Percentiles rank a stretch among this genome's conserved stretches.
These are phyloP conservation scores for Helogale parvula DNA, from an alignment of 2,113 vertebrate species.

Conservation along the genomic window DNA sequence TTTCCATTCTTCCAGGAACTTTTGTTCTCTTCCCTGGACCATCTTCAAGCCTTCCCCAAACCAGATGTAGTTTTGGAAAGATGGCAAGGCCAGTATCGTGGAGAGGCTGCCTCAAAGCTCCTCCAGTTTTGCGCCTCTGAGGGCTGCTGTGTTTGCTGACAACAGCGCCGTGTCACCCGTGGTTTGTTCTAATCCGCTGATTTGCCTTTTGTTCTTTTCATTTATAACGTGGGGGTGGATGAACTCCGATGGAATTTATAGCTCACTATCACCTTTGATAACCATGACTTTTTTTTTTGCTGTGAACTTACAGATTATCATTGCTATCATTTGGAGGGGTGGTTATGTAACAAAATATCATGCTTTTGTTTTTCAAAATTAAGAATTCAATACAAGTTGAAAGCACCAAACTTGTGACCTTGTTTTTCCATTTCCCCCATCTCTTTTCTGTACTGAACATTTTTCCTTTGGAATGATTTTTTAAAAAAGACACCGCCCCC, in stretches of 20 bases:
- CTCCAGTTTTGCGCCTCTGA: no score
- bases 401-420: background rate
- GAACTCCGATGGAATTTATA: background rate
- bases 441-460: background rate
- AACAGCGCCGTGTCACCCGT: rapidly evolving
- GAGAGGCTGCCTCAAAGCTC: background rate
- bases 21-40: conserved; percentile 46
- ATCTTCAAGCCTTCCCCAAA: conserved; percentile 48
- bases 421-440: background rate
- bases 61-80: conserved; percentile 57
- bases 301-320: background rate
- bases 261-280: background rate
- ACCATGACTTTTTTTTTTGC: background rate
- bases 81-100: background rate
- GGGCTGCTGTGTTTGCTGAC: background rate
- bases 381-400: background rate
- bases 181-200: background rate
- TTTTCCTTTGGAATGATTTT: background rate
- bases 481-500: no score
- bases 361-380: background rate
- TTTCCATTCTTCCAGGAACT: conserved; percentile 49
- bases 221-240: background rate
- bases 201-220: background rate
- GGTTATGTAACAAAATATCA: background rate
- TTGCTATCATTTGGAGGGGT: background rate